phyloP scores from a whole-genome alignment of 2,888 invertebrate species.

The Cabera pusaria region DNA sequence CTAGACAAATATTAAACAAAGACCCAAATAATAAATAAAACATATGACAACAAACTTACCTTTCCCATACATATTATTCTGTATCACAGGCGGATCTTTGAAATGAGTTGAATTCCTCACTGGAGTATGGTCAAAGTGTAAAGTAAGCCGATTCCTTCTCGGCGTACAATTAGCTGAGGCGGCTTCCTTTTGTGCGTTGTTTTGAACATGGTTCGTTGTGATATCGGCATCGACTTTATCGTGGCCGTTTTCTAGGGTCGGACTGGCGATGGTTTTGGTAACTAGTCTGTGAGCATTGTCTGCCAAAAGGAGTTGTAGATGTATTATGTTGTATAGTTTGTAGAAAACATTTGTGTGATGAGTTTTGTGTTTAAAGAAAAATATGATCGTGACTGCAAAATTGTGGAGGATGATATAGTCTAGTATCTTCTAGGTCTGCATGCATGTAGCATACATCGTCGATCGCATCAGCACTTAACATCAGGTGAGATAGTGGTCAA shows the following conservation, averaged over 20 bases:
- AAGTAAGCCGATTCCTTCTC: slow-evolving; percentile 85
- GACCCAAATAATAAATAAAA: background rate
- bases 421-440: too few species aligned
- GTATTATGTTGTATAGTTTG: too few species aligned
- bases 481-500: too few species aligned
- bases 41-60: slow-evolving; percentile 46
- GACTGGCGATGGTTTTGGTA: slow-evolving; percentile 65
- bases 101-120: slow-evolving; percentile 88
- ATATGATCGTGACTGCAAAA: too few species aligned
- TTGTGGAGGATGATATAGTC: too few species aligned
- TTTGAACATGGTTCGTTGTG: slow-evolving; percentile 39
- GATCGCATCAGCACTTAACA: too few species aligned
- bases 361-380: too few species aligned
- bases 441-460: too few species aligned
- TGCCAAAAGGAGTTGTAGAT: slow-evolving; percentile 42
- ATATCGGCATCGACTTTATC: slow-evolving; percentile 64
- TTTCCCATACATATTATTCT: slow-evolving; percentile 63
- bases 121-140: slow-evolving; percentile 89
- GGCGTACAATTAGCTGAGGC: slow-evolving; percentile 77
- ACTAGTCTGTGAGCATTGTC: slow-evolving; percentile 91
- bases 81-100: slow-evolving; percentile 85
- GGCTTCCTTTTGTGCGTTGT: slow-evolving; percentile 51
- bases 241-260: slow-evolving; percentile 62
- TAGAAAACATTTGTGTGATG: too few species aligned
- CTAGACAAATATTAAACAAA: slow-evolving; percentile 8